phyloP scores from a whole-genome alignment of 2,797 vertebrate genomes.

The Chelon labrosus region DNA sequence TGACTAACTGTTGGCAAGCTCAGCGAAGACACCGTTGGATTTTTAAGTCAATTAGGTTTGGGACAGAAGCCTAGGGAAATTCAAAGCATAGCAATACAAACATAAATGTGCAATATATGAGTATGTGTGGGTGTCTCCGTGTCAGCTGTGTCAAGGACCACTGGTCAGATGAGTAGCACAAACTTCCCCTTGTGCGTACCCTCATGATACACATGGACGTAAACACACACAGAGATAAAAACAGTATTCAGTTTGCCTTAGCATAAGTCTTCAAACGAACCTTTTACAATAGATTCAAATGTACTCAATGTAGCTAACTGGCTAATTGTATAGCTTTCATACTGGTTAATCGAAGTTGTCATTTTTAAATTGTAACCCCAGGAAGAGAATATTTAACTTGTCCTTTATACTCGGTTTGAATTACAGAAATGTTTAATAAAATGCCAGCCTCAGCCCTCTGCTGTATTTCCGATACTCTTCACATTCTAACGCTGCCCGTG shows the following conservation, averaged over 20 bases:
- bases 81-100: slow-evolving; percentile 12
- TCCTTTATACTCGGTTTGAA: too few relatives aligned
- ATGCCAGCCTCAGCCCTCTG: slow-evolving; percentile 2
- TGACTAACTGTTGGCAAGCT: not conserved
- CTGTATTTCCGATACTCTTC: slow-evolving; percentile 32
- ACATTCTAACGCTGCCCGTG: slow-evolving; percentile 9
- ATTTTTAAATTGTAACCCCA: too few relatives aligned
- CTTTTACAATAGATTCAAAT: too few relatives aligned
- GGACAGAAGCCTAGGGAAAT: not conserved
- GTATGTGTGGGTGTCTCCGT: slow-evolving; percentile 2
- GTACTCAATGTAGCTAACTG: too few relatives aligned
- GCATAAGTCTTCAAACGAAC: too few relatives aligned
- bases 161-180: slow-evolving; percentile 14
- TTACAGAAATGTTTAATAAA: slow-evolving; percentile 46
- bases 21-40: not conserved
- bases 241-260: not conserved
- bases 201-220: slow-evolving; percentile 4
- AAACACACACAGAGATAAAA: slow-evolving; percentile 35
- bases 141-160: not conserved
- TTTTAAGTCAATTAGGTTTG: not conserved
- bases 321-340: too few relatives aligned
- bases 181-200: slow-evolving; percentile 5
- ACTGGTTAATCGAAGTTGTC: too few relatives aligned
- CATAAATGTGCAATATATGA: slow-evolving; percentile 1
- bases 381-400: too few relatives aligned